Evolutionary conservation across 2,113 vertebrate genomes (phyloP).

Genomic region (Emydura subglobosa): DNA sequence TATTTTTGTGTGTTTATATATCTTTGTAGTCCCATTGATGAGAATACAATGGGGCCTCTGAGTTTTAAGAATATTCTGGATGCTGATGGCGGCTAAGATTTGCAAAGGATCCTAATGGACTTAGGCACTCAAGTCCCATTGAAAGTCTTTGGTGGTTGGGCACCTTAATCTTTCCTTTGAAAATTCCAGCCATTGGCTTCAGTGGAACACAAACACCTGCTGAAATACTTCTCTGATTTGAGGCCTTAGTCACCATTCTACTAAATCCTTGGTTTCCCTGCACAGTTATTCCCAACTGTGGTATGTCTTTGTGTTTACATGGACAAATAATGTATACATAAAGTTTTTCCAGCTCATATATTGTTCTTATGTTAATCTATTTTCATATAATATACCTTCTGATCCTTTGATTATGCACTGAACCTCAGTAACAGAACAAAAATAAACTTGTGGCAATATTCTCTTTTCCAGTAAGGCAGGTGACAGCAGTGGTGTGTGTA

Average conservation of each 20-base stretch:
- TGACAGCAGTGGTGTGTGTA: not conserved
- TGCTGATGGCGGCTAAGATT: not conserved
- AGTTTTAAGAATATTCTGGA: not conserved
- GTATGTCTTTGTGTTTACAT: not conserved
- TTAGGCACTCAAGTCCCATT: not conserved
- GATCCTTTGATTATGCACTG: not conserved
- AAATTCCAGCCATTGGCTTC: not conserved
- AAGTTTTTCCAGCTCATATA: not conserved
- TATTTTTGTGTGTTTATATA: too few relatives aligned
- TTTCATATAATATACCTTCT: not conserved
- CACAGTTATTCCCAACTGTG: not conserved
- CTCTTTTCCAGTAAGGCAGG: not conserved
- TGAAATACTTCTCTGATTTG: not conserved
- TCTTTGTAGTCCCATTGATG: too few relatives aligned
- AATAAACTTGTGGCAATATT: not conserved
- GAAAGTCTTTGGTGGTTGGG: not conserved
- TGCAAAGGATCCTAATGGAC: not conserved
- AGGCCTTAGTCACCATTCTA: not conserved
- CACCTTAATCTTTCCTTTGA: not conserved
- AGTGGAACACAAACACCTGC: not conserved
- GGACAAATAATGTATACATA: not conserved
- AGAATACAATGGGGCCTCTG: too few relatives aligned
- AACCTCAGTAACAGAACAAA: not conserved
- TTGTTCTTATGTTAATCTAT: not conserved
- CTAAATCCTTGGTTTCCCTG: not conserved